Percentiles rank a stretch among this genome's conserved stretches.
These are phyloP conservation scores for Balaeniceps rex DNA, from an alignment of 2,113 vertebrate species.

Conservation along the genomic window DNA sequence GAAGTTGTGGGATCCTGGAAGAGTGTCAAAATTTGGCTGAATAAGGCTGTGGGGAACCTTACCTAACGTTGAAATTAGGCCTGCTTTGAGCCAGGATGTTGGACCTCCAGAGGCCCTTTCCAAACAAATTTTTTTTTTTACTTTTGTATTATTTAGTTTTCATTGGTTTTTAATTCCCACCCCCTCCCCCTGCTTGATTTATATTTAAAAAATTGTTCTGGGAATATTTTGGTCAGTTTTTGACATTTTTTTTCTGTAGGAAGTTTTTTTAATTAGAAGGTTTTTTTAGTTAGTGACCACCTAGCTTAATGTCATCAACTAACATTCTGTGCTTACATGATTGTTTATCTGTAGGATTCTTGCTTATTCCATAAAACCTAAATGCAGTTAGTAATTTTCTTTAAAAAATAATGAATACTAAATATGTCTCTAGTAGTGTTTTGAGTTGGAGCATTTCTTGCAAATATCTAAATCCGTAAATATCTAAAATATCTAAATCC, in stretches of 20 bases:
- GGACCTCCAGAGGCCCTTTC: neutral
- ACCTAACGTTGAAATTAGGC: neutral
- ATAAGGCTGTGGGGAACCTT: neutral
- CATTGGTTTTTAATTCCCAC: neutral
- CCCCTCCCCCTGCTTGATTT: no score
- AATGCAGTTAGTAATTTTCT: neutral
- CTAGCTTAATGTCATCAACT: neutral
- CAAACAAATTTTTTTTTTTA: neutral
- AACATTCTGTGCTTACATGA: neutral
- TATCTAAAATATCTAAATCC: neutral
- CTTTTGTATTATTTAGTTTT: neutral
- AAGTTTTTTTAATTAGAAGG: neutral
- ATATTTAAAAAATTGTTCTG: neutral
- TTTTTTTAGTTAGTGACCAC: neutral
- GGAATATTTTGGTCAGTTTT: neutral
- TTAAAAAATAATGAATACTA: neutral
- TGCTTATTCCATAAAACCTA: neutral
- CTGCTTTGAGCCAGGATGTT: neutral
- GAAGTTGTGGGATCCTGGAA: neutral
- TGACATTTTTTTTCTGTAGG: neutral
- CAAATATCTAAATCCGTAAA: neutral
- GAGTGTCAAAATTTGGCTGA: neutral
- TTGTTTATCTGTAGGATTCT: slow-evolving; percentile 16
- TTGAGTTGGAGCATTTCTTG: neutral
- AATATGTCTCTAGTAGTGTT: neutral